Evolutionary conservation across 2,888 invertebrate species (phyloP).

Genomic region (Craniophora ligustri): DNA sequence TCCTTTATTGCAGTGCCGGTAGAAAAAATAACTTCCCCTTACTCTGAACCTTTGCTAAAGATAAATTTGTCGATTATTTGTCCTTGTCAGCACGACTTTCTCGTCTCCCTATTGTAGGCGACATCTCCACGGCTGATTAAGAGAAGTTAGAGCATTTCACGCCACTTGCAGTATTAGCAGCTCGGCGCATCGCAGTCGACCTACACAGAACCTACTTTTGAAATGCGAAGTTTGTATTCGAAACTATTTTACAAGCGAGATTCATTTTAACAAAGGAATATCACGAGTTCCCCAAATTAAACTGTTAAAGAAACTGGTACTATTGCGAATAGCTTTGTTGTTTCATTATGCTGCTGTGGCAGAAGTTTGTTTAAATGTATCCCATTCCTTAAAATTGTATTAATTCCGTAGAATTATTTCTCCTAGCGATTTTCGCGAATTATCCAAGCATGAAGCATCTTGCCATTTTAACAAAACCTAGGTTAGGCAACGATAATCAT

Average conservation of each 20-base stretch:
- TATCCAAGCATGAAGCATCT: conserved; percentile 16
- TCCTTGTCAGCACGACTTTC: conserved; percentile 40
- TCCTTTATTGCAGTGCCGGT: conserved; percentile 37
- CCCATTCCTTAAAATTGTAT: no score
- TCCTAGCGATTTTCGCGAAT: conserved; percentile 4
- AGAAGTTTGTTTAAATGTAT: background rate
- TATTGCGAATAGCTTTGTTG: conserved; percentile 14
- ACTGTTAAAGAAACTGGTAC: conserved; percentile 14
- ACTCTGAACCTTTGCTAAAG: conserved; percentile 41
- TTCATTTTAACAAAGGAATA: conserved; percentile 40
- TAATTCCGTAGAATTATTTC: no score
- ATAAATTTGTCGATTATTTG: conserved; percentile 50
- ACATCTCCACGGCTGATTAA: conserved; percentile 59
- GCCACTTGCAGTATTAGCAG: conserved; percentile 58
- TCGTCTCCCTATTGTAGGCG: conserved; percentile 50
- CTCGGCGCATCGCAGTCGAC: conserved; percentile 39
- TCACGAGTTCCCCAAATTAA: conserved; percentile 29
- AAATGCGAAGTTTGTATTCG: conserved; percentile 32
- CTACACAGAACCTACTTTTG: conserved; percentile 34
- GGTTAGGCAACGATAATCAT: conserved; percentile 21
- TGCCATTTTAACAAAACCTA: conserved; percentile 12
- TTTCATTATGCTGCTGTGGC: conserved; percentile 2
- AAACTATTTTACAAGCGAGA: conserved; percentile 37
- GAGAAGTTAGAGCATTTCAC: conserved; percentile 60
- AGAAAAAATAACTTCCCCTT: conserved; percentile 42